phyloP scores from a whole-genome alignment of 2,888 invertebrate genomes.

The Drosophila atripex region DNA sequence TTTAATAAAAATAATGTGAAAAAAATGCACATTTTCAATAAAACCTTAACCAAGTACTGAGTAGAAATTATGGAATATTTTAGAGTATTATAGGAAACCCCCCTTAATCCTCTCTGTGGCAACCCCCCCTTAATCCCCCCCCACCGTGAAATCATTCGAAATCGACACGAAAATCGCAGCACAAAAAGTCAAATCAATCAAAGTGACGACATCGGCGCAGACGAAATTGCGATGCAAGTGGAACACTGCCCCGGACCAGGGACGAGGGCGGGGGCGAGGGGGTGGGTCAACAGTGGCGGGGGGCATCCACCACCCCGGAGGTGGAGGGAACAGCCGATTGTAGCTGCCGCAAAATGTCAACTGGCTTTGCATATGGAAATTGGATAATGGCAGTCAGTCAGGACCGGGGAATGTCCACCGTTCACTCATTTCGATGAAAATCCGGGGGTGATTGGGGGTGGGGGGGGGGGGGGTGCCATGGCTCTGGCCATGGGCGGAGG shows the following conservation, averaged over 20 bases:
- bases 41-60: too few relatives aligned
- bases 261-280: neutral
- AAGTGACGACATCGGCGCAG: conserved; percentile 58
- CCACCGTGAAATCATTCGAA: conserved; percentile 27
- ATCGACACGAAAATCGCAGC: conserved; percentile 70
- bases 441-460: conserved; percentile 5
- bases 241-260: conserved; percentile 24
- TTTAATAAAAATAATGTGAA: too few relatives aligned
- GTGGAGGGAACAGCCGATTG: conserved; percentile 40
- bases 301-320: neutral
- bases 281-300: neutral
- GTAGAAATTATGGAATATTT: too few relatives aligned
- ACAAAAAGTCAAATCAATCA: conserved; percentile 66
- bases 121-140: neutral
- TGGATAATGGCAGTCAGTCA: conserved; percentile 67
- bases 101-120: neutral
- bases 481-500: neutral
- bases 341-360: conserved; percentile 74
- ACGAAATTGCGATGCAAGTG: conserved; percentile 62
- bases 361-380: conserved; percentile 74
- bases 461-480: too few relatives aligned
- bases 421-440: conserved; percentile 28
- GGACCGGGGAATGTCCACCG: conserved; percentile 32
- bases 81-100: too few relatives aligned
- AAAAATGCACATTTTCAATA: too few relatives aligned